phyloP scores from a whole-genome alignment of 2,888 invertebrate genomes.

The Carcina quercana region DNA sequence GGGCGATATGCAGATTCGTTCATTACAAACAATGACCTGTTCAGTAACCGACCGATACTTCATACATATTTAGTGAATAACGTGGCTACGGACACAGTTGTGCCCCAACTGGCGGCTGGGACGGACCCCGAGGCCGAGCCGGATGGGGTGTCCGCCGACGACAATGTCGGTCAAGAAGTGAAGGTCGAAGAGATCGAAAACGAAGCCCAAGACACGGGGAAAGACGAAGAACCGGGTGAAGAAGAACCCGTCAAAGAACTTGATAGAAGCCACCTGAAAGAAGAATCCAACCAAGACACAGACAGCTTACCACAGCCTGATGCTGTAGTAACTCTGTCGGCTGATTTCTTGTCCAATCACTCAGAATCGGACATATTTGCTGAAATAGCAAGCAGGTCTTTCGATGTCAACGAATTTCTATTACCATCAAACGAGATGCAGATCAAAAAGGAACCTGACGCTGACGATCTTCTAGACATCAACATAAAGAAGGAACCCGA shows the following conservation, averaged over 20 bases:
- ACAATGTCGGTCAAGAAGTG: slow-evolving; percentile 63
- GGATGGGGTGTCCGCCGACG: slow-evolving; percentile 59
- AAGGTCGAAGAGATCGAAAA: slow-evolving; percentile 45
- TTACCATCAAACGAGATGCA: slow-evolving; percentile 52
- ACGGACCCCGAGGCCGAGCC: slow-evolving; percentile 34
- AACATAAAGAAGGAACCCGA: slow-evolving; percentile 49
- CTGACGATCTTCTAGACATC: slow-evolving; percentile 28
- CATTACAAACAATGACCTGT: slow-evolving; percentile 59
- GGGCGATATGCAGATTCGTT: slow-evolving; percentile 61
- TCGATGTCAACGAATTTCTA: slow-evolving; percentile 63
- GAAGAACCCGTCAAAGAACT: slow-evolving; percentile 24
- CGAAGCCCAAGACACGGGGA: neutral
- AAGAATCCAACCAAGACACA: too few relatives aligned
- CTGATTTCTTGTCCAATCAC: slow-evolving; percentile 48
- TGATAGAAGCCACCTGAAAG: neutral
- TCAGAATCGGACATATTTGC: slow-evolving; percentile 55
- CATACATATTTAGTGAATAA: slow-evolving; percentile 70
- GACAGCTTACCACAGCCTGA: slow-evolving; percentile 31
- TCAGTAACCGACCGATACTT: slow-evolving; percentile 48
- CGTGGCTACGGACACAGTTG: slow-evolving; percentile 62
- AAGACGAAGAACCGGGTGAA: slow-evolving; percentile 28
- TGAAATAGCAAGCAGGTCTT: slow-evolving; percentile 55
- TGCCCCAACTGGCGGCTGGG: slow-evolving; percentile 44
- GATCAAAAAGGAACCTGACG: slow-evolving; percentile 49
- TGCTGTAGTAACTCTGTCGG: slow-evolving; percentile 54